Evolutionary conservation across 30 jellyfish, hydroid and myxozoan species (phyloP), one percentile per base, ranked within the genome.

Genomic region (Cassiopea andromeda): DNA sequence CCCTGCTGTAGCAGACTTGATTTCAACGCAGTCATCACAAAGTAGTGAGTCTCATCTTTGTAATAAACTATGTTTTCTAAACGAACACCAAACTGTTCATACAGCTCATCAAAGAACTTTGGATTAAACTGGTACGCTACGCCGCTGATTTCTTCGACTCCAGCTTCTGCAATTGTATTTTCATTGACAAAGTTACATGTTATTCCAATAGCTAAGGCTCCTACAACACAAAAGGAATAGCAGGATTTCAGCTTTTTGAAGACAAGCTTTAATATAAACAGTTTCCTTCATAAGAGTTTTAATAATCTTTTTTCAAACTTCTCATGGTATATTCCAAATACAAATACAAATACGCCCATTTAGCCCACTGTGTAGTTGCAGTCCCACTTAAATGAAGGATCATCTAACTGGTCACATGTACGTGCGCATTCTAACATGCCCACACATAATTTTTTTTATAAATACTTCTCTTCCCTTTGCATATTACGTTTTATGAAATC

Each of bases 201-300:
- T 19, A 96, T 96, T 17, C 99, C 99, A 84, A 96, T 96, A 8
- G 99, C 99, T 38, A 96, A 92, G 12, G 97, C 97, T 60, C 99
- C 99, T 96, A 61, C 6, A 69, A 67, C 48, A 43, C 66, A 9
- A 77, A 87, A n/a, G 17, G 43, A 7, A 44, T 12, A 50, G 50
- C 0, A 44, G 13, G 43, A 14, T 1, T 15, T 15, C 87, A 2
- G 64, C 12, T 10, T 3, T 10, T 3, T 3, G 12, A 54, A 3
- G 38, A 27, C 38, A 27, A 27, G 38, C 38, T 0, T 27, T 27
- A 27, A 27, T 27, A 27, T 0, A 27, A 27, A 27, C 38, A 27
- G 38, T 27, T 27, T 27, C 38, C 38, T 27, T 27, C 38, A 27
- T 27, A 27, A 27, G 38, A 27, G 38, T 27, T 27, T 27, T 27